phyloP scores from a whole-genome alignment of 2,797 vertebrate genomes.

The Aldrovandia affinis region DNA sequence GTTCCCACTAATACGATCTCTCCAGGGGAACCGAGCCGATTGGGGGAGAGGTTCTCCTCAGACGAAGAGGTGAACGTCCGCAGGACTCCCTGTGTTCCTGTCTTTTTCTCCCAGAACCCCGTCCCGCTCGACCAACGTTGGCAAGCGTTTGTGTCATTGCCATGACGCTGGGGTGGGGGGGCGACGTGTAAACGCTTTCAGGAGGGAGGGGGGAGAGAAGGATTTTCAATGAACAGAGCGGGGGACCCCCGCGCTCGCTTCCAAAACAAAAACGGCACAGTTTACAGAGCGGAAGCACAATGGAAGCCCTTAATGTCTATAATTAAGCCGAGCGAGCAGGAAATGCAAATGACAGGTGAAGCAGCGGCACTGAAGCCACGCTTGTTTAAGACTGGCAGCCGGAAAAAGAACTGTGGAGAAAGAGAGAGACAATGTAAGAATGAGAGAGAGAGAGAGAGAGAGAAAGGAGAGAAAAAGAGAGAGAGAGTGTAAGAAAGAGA shows the following conservation, averaged over 20 bases:
- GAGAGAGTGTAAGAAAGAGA: neutral
- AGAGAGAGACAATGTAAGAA: too few relatives aligned
- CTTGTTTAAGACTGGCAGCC: neutral
- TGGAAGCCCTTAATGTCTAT: neutral
- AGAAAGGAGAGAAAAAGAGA: neutral
- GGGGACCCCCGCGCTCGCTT: neutral
- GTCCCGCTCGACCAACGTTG: neutral
- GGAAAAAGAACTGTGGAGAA: neutral
- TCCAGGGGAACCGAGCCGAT: neutral
- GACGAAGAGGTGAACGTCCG: slow-evolving; percentile 4
- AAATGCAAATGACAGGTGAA: slow-evolving; percentile 15
- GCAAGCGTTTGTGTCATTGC: neutral
- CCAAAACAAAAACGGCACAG: neutral
- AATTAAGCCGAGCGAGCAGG: neutral
- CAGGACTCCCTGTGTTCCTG: neutral
- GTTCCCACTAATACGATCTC: neutral
- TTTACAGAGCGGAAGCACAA: slow-evolving; percentile 4
- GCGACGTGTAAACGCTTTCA: neutral
- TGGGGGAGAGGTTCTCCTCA: neutral
- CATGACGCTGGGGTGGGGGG: neutral
- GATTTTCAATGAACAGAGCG: neutral
- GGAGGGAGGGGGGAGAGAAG: neutral
- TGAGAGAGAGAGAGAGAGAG: neutral
- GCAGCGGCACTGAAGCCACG: neutral
- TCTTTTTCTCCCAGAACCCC: neutral